Evolutionary conservation across 2,888 invertebrate genomes (phyloP), one percentile per base, ranked within the genome.

Genomic region (Anticlea derivata): DNA sequence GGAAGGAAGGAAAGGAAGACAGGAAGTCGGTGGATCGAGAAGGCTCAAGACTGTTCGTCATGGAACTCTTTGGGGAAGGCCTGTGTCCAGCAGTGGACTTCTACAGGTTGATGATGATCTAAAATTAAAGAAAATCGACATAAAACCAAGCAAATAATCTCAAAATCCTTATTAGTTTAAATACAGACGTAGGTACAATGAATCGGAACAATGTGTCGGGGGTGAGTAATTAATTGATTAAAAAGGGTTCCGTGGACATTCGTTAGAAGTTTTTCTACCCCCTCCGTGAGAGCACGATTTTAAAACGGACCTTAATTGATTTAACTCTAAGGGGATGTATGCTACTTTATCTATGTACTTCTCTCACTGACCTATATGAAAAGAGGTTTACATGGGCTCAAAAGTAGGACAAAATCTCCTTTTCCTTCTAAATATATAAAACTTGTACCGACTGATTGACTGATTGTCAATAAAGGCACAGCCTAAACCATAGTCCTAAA

Each of bases 171-270:
- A 45, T 35, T 35, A 49, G 44, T 48, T 53, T 53, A 48, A 48
- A 54, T 50, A 49, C 46, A 57, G 50, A 48, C 49, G 33, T 51
- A 47, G 50, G 49, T 50, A 66, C 69, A 65, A 58, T 59, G 63
- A 69, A 68, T 66, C 60, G 63, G 67, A 64, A 81, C 81, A 81
- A 80, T 81, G 75, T 72, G 75, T 75, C 73, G 74, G 73, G 75
- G 81, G 79, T 70, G 80, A 72, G 77, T 85, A 85, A 85, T 86
- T 85, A 86, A 85, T 86, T 86, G 84, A 86, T 86, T 83, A 81
- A 83, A 84, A 86, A 81, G 86, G 85, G 83, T 75, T 70, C 71
- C 63, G 68, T 63, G 75, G 72, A 75, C 71, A 74, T 81, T 86
- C 86, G 83, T 85, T 84, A 83, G 78, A 87, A 86, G 82, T 85